Conservation (phyloP, 2,113 vertebrate genomes). For the Lophochroa leadbeateri region DNA sequence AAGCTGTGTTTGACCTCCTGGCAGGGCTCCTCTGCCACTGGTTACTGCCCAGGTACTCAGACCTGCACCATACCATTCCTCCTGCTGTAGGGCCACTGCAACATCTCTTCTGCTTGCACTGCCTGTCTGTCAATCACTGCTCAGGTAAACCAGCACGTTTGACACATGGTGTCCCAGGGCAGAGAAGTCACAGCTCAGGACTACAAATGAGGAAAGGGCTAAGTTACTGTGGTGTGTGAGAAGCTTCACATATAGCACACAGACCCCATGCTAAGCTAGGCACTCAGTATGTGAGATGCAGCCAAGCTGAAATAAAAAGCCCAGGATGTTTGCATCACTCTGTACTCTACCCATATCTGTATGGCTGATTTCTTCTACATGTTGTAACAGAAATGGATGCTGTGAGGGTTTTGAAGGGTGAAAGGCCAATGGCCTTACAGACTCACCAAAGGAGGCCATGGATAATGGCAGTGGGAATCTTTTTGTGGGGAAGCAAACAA, state of each 20-base stretch:
- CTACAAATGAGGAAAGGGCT: neutral
- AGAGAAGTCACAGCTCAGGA: neutral
- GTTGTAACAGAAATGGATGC: neutral
- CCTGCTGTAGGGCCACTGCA: neutral
- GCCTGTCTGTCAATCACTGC: neutral
- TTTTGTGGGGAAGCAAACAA: neutral
- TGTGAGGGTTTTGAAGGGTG: neutral
- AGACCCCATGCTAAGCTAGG: neutral
- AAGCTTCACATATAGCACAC: neutral
- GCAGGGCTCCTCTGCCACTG: neutral
- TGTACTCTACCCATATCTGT: neutral
- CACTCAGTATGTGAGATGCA: neutral
- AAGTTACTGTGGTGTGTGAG: neutral
- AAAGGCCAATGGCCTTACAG: neutral
- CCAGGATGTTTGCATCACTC: neutral
- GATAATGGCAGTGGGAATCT: neutral
- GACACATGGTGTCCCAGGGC: neutral
- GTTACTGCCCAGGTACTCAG: neutral
- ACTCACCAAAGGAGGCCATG: neutral
- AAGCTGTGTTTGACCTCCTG: neutral
- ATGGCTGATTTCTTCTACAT: neutral
- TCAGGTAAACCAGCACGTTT: neutral
- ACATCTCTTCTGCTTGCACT: neutral
- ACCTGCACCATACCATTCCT: neutral
- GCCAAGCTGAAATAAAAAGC: neutral